A percentile compares a stretch with the other conserved stretches of the same genome.
These are phyloP conservation scores for Ptilodon capucinus DNA, from an alignment of 2,888 invertebrate genomes.

Conservation along the genomic window DNA sequence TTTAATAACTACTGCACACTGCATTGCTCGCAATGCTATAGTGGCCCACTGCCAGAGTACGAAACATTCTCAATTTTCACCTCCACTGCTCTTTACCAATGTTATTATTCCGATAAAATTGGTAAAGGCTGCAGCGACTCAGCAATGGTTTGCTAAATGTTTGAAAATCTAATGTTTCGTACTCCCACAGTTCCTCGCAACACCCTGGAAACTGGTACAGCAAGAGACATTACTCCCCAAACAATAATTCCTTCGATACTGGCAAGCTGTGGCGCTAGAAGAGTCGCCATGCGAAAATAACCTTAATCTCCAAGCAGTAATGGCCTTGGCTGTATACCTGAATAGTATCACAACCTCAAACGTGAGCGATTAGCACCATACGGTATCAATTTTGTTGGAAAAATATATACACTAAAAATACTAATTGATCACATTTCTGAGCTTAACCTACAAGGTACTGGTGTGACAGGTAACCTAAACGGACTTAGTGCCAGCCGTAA, in stretches of 20 bases:
- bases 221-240: background rate
- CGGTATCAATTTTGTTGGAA: conserved; percentile 32
- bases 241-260: too few relatives aligned
- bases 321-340: conserved; percentile 10
- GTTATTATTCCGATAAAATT: background rate
- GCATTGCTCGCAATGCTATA: conserved; percentile 38
- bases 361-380: conserved; percentile 55
- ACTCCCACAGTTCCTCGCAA: conserved; percentile 10
- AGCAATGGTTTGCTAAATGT: background rate
- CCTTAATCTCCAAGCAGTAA: too few relatives aligned
- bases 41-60: conserved; percentile 17
- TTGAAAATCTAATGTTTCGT: conserved; percentile 15
- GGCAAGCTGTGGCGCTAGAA: too few relatives aligned
- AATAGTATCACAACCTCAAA: conserved; percentile 50
- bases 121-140: background rate
- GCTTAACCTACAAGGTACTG: conserved; percentile 81
- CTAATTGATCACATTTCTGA: conserved; percentile 79
- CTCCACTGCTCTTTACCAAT: background rate
- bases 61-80: conserved; percentile 3
- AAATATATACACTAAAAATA: conserved; percentile 69
- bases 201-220: conserved; percentile 1
- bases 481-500: conserved; percentile 74
- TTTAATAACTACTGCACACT: conserved; percentile 52
- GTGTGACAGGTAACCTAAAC: conserved; percentile 47
- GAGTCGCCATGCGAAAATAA: too few relatives aligned